Base-by-base conservation (phyloP, 2,113 vertebrate genomes). In the Proterorhinus semilunaris region DNA sequence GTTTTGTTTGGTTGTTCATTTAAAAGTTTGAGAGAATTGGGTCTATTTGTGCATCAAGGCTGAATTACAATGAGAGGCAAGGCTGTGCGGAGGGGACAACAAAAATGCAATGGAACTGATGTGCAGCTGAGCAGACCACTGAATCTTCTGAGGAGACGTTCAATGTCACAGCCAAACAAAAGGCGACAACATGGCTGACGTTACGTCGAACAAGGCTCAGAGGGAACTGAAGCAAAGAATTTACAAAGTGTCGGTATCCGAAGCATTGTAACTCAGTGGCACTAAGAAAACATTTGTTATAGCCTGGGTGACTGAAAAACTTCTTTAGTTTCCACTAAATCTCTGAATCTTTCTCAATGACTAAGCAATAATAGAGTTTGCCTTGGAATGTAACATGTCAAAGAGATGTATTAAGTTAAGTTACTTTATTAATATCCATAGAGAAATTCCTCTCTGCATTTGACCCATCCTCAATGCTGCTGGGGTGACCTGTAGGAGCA, bases 141-240 rank as follows among this genome's bases (percentile, higher is more conserved):
- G 65, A 72, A 62, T 74, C 55, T 74, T 81, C 62, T 70, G 49
- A 82, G 72, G 72, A 83, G 65, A 82, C 74, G 80, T 71, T 77
- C 77, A 84, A 82, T 77, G 81, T 85, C 76, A 80, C 54, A 70
- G 7, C 51, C 69, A 67, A 76, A 79, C 17, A 76, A 81, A 74
- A 72, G 7, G 57, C 66, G 57, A 65, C 44, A 71, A 2, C 6
- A 71, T 57, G 76, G 79, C 68, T 52, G 49, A 52, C 45, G 13
- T 73, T 48, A 63, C 21, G 51, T 65, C 47, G 64, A 83, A 85
- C 61, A 73, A 66, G 58, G 42, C 12, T 43, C 62, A 10, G 17
- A 70, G 62, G 72, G 55, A 68, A 67, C 13, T 13, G 69, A 16
- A 21, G 43, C 27, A 27, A 4, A n/a, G 2, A 51, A 50, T 6